Percentiles rank a stretch among this genome's conserved stretches.
These are phyloP conservation scores for Cyphomyrmex costatus DNA, from an alignment of 1,140 invertebrate species.

Conservation along the genomic window DNA sequence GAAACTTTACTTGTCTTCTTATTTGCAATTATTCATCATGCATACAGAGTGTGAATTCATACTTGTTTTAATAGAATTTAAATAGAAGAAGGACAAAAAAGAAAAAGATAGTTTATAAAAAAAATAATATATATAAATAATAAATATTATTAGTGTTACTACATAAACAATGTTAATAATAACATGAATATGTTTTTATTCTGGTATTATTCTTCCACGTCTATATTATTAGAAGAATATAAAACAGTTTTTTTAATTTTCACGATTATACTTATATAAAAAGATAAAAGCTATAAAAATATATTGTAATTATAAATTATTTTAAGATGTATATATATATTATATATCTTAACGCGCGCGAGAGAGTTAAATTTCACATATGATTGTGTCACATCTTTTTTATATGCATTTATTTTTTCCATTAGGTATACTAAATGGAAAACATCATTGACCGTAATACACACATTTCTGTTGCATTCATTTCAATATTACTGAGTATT, in stretches of 20 bases:
- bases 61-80: too few relatives aligned
- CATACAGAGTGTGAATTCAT: neutral
- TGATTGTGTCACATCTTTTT: constrained; percentile 5
- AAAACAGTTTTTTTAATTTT: neutral
- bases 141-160: neutral
- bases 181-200: neutral
- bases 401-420: neutral
- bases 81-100: neutral
- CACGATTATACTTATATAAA: neutral
- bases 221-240: neutral
- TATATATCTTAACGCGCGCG: too few relatives aligned
- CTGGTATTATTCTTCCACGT: neutral
- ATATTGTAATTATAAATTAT: constrained; percentile 14
- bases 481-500: neutral
- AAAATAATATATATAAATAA: neutral
- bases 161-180: neutral
- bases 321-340: neutral
- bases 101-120: neutral
- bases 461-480: neutral
- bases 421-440: neutral
- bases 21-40: neutral
- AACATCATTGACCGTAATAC: constrained; percentile 5
- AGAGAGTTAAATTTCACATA: neutral
- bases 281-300: constrained; percentile 17
- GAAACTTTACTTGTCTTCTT: constrained; percentile 25